Percentiles rank a stretch among this genome's conserved stretches.
Evolutionary conservation across 2,888 invertebrate genomes (phyloP).

Genomic region (Linnaemya tessellans): DNA sequence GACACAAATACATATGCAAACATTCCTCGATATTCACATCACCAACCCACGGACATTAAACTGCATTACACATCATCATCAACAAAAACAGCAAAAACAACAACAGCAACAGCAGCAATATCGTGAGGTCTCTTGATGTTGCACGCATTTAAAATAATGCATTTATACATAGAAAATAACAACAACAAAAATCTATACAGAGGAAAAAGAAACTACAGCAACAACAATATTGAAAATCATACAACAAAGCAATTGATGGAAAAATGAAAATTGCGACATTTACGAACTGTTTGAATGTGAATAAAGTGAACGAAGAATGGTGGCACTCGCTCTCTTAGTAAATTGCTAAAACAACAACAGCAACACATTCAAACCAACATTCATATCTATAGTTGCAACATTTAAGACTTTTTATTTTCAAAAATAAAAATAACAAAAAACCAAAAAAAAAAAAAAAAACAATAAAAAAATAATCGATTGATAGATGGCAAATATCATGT

Average conservation of each 20-base stretch:
- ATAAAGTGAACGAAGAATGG: conserved; percentile 11
- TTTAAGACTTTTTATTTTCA: conserved; percentile 59
- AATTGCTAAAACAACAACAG: conserved; percentile 27
- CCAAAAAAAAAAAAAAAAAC: conserved; percentile 28
- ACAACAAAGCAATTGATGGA: conserved; percentile 65
- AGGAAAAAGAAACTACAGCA: conserved; percentile 18
- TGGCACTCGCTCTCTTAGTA: conserved; percentile 22
- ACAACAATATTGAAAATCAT: conserved; percentile 45
- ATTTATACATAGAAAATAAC: conserved; percentile 33
- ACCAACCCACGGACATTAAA: conserved; percentile 28
- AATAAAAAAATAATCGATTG: conserved; percentile 66
- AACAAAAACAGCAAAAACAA: background rate
- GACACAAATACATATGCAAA: background rate
- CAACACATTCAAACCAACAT: conserved; percentile 36
- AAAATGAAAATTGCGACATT: conserved; percentile 69
- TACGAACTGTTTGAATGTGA: conserved; percentile 46
- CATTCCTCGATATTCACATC: conserved; percentile 14
- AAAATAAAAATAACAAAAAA: conserved; percentile 22
- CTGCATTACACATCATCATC: conserved; percentile 38
- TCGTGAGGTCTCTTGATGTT: conserved; percentile 54
- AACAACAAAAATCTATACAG: conserved; percentile 27
- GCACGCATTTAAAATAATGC: conserved; percentile 59
- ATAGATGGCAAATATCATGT: conserved; percentile 54
- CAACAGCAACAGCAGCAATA: background rate
- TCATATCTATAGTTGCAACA: conserved; percentile 58